These are phyloP conservation scores for Acheta domesticus DNA, from an alignment of 2,888 invertebrate species.

Conservation along the genomic window DNA sequence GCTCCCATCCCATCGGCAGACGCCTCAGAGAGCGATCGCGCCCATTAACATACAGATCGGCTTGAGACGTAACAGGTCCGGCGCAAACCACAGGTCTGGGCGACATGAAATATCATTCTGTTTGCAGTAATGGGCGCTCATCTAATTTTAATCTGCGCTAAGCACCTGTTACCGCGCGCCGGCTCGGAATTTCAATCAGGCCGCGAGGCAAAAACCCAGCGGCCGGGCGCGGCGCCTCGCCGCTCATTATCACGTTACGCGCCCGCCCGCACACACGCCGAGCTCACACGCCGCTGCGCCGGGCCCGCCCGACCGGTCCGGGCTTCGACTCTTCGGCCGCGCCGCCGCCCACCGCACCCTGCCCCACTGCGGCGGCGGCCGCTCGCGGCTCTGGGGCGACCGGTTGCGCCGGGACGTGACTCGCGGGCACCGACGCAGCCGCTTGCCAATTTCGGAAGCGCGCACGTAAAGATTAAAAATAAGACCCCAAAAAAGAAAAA, in stretches of 20 bases:
- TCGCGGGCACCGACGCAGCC: no score
- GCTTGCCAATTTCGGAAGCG: no score
- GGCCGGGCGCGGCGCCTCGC: background rate
- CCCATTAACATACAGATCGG: conserved; percentile 1
- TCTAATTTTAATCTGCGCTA: conserved; percentile 18
- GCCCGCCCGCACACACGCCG: background rate
- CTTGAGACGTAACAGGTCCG: background rate
- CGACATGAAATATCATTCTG: conserved; percentile 1
- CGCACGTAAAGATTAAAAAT: no score
- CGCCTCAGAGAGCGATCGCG: background rate
- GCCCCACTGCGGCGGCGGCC: no score
- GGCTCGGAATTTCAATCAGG: background rate
- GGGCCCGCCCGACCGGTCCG: background rate
- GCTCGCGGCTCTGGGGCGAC: no score
- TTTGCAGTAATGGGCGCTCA: conserved; percentile 18
- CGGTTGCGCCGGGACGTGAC: no score
- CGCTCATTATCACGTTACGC: conserved; percentile 7
- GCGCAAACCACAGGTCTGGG: background rate
- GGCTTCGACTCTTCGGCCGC: no score
- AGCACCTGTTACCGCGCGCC: background rate
- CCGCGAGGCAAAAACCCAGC: conserved; percentile 6
- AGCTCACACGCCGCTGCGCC: no score
- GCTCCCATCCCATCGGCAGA: no score
- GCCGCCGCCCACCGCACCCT: no score
- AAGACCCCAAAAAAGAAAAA: no score